Evolutionary conservation across 2,888 invertebrate genomes (phyloP).

Genomic region (Orthonevra nobilis): DNA sequence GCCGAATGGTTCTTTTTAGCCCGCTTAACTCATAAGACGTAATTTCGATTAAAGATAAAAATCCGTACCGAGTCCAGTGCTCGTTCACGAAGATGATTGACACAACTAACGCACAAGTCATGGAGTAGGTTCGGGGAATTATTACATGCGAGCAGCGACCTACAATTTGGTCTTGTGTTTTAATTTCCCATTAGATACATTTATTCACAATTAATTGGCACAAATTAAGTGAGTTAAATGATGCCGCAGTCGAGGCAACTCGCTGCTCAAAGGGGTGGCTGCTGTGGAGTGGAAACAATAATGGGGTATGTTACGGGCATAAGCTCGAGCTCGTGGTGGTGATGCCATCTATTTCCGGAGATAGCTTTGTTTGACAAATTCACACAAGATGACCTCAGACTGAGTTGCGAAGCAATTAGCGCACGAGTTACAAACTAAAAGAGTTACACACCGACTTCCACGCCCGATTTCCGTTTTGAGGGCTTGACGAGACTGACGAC

Average conservation of each 20-base stretch:
- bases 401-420: slow-evolving; percentile 34
- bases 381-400: slow-evolving; percentile 40
- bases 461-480: background rate
- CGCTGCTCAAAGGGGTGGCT: slow-evolving; percentile 21
- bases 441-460: slow-evolving; percentile 1
- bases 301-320: slow-evolving; percentile 22
- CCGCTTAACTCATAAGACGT: slow-evolving; percentile 16
- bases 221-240: slow-evolving; percentile 65
- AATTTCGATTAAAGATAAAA: slow-evolving; percentile 6
- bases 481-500: background rate
- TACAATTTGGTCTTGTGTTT: slow-evolving; percentile 47
- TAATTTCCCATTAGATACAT: slow-evolving; percentile 56
- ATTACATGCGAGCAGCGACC: slow-evolving; percentile 7
- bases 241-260: slow-evolving; percentile 29
- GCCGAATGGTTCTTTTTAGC: no score
- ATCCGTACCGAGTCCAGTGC: background rate
- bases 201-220: slow-evolving; percentile 67
- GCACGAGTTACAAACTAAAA: slow-evolving; percentile 20
- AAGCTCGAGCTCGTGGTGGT: slow-evolving; percentile 14
- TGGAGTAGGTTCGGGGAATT: slow-evolving; percentile 16
- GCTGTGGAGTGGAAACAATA: background rate
- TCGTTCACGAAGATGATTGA: slow-evolving; percentile 39
- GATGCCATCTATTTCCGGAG: slow-evolving; percentile 69
- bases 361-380: slow-evolving; percentile 36
- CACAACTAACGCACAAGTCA: slow-evolving; percentile 41